Base-by-base conservation (phyloP, 2,797 vertebrate species). In the Notolabrus celidotus region DNA sequence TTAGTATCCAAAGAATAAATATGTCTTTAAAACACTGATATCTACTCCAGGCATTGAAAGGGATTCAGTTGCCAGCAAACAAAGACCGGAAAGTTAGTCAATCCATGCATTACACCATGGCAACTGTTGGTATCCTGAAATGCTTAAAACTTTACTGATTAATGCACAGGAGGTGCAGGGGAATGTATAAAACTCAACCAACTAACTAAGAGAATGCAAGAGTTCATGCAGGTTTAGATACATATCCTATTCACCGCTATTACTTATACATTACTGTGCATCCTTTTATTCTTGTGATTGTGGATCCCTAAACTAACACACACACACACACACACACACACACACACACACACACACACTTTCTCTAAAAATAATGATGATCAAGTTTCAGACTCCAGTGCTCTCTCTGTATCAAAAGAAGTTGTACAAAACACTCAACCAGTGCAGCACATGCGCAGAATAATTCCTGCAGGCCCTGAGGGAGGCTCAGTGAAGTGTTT, bases 401-500 rank as follows among this genome's bases (percentile, higher is more conserved):
- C 5, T 62, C 33, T 52, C 23, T 36, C 61, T 46, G 41, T 33
- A 19, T 19, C 16, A 54, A 56, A 66, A 22, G 4, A 77, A 33
- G 3, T 17, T 17, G 17, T 25, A 59, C 22, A 45, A 55, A 17
- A 15, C 38, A 39, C 1, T 51, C 1, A 38, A 42, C 56, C 31
- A 15, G 16, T 17, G 51, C 27, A 52, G 52, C 60, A 29, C 42
- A 62, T 53, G 60, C 5, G 17, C 46, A 65, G 34, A 34, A 73
- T 38, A 38, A 20, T 27, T 19, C 25, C 42, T 31, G 65, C 68
- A 52, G 4, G 43, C 50, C 54, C 10, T 45, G 33, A 51, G 52
- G 56, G 42, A 70, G 9, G 1, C 19, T 72, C 53, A 38, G 29
- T 38, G 42, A 76, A 65, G 33, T 17, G 4, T 67, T 64, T 68